Conservation (phyloP, 2,888 invertebrate genomes). For the Scaptomyza flava region DNA sequence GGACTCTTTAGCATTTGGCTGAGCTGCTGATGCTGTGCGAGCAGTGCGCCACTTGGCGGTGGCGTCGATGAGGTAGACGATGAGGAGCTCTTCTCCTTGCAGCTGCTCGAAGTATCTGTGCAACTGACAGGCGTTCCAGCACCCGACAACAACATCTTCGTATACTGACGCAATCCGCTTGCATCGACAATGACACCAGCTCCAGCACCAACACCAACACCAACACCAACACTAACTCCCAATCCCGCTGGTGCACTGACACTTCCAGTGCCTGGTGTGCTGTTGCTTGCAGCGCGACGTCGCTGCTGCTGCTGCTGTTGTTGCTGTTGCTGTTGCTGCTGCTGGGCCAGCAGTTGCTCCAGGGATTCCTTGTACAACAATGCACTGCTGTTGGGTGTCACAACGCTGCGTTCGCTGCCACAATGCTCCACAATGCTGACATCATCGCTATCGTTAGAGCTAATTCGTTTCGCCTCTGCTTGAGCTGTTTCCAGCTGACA, state of each 20-base stretch:
- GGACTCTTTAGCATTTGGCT: constrained; percentile 80
- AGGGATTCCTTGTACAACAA: constrained; percentile 69
- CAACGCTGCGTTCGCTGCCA: constrained; percentile 51
- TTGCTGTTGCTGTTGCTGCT: constrained; percentile 41
- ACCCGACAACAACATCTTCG: constrained; percentile 76
- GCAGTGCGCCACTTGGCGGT: constrained; percentile 76
- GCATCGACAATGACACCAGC: constrained; percentile 70
- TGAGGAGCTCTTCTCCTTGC: constrained; percentile 84
- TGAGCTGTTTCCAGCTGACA: constrained; percentile 29
- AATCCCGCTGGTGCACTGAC: not conserved
- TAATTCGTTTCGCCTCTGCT: constrained; percentile 43
- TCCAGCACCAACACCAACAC: not conserved
- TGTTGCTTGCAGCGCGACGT: constrained; percentile 69
- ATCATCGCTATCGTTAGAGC: constrained; percentile 51
- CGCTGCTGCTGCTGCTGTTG: constrained; percentile 51
- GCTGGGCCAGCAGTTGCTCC: constrained; percentile 65
- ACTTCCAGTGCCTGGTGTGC: constrained; percentile 54
- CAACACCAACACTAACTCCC: no score
- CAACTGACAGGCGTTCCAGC: constrained; percentile 73
- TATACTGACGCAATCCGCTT: constrained; percentile 79
- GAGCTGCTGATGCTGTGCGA: constrained; percentile 78
- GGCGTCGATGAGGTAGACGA: constrained; percentile 84
- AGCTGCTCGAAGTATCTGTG: constrained; percentile 83
- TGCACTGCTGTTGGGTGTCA: constrained; percentile 59
- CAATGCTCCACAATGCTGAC: constrained; percentile 64